These are phyloP conservation scores for Xenopus petersii DNA, from an alignment of 2,797 vertebrate species.

Conservation along the genomic window DNA sequence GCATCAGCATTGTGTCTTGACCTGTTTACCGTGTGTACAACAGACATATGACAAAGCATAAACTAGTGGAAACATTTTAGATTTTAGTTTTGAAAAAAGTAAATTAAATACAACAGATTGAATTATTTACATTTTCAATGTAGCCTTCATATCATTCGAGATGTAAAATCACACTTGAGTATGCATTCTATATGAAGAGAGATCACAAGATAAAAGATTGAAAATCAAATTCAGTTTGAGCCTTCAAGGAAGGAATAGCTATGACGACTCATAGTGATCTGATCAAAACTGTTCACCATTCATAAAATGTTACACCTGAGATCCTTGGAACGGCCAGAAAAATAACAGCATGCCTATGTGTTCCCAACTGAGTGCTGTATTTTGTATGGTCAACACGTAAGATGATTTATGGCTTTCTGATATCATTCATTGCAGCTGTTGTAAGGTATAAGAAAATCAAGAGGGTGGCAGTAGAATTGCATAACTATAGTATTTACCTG, in stretches of 20 bases:
- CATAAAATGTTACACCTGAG: slow-evolving; percentile 5
- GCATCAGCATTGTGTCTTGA: too few species aligned
- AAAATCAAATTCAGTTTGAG: too few species aligned
- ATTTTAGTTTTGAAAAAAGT: too few species aligned
- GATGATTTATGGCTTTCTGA: slow-evolving; percentile 8
- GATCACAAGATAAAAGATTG: too few species aligned
- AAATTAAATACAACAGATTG: too few species aligned
- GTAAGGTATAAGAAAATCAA: not conserved
- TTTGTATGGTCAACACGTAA: not conserved
- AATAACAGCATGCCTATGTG: not conserved
- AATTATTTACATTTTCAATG: too few species aligned
- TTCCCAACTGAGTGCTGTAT: not conserved
- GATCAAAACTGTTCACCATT: not conserved
- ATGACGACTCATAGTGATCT: not conserved
- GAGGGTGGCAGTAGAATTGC: not conserved
- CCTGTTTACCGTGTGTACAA: too few species aligned
- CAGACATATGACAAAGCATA: too few species aligned
- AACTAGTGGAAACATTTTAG: too few species aligned
- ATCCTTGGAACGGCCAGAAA: not conserved
- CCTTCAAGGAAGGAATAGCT: not conserved
- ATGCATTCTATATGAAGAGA: too few species aligned
- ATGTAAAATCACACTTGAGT: too few species aligned
- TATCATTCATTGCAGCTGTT: not conserved
- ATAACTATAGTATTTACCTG: slow-evolving; percentile 3
- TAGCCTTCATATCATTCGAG: too few species aligned